phyloP scores from a whole-genome alignment of 1,140 invertebrate genomes.

The Drosophila serrata region DNA sequence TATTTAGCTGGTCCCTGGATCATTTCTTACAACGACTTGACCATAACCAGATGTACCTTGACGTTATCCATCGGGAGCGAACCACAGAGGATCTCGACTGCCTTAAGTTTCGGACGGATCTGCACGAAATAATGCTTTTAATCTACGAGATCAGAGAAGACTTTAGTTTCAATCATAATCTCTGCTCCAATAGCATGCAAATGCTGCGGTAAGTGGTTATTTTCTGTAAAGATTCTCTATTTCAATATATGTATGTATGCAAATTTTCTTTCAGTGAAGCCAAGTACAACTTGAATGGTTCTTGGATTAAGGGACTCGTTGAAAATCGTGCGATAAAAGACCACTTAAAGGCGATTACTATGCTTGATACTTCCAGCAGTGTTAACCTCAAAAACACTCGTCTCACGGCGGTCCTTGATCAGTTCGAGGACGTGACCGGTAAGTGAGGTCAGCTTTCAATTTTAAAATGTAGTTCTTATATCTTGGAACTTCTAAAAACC shows the following conservation, averaged over 20 bases:
- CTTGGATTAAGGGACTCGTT: constrained; percentile 27
- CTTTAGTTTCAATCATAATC: not conserved
- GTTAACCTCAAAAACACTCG: not conserved
- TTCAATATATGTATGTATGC: too few relatives aligned
- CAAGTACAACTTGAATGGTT: constrained; percentile 18
- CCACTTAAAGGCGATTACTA: not conserved
- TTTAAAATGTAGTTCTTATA: too few relatives aligned
- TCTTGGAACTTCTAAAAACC: not conserved
- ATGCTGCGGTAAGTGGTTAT: constrained; percentile 25
- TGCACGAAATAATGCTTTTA: constrained; percentile 31
- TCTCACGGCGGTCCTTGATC: not conserved
- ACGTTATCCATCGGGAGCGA: constrained; percentile 42
- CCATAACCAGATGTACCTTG: constrained; percentile 48
- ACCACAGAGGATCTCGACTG: constrained; percentile 36
- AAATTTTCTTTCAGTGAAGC: constrained; percentile 11
- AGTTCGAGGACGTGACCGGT: constrained; percentile 15
- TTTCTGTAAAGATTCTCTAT: too few relatives aligned
- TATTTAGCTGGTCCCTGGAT: constrained; percentile 57
- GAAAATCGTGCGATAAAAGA: not conserved
- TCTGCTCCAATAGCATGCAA: constrained; percentile 15
- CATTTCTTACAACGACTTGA: constrained; percentile 31
- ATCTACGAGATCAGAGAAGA: constrained; percentile 31
- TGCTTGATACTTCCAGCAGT: not conserved
- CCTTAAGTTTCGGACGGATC: constrained; percentile 48
- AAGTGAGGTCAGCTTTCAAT: not conserved